Percentiles rank a stretch among this genome's conserved stretches.
phyloP scores from a whole-genome alignment of 2,797 vertebrate species.

The Sus cebifrons region DNA sequence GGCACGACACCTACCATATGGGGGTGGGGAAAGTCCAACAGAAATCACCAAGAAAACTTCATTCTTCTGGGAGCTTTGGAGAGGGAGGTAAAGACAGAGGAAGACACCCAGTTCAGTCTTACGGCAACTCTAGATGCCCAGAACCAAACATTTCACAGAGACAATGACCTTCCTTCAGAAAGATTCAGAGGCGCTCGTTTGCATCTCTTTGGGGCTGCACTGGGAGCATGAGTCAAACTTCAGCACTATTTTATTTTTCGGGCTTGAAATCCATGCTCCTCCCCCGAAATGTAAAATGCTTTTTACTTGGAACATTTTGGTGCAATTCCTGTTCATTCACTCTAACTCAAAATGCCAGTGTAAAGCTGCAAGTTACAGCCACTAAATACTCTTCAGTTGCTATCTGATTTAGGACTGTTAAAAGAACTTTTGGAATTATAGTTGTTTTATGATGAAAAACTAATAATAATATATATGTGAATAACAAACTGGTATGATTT shows the following conservation, averaged over 20 bases:
- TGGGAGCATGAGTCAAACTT: slow-evolving; percentile 1
- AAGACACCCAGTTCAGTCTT: not conserved
- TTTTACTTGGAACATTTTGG: not conserved
- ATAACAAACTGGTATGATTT: not conserved
- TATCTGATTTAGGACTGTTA: slow-evolving; percentile 3
- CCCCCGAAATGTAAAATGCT: slow-evolving; percentile 14
- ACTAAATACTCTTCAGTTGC: slow-evolving; percentile 32
- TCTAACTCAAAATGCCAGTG: slow-evolving; percentile 30
- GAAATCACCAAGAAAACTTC: not conserved
- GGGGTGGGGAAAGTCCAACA: too few relatives aligned
- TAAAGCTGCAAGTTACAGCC: not conserved
- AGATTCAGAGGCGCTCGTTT: not conserved
- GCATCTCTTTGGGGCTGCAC: not conserved
- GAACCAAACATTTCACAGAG: not conserved
- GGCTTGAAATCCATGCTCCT: not conserved
- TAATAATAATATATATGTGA: not conserved
- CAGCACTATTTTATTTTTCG: not conserved
- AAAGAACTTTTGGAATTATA: slow-evolving; percentile 38
- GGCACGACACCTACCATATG: fast-evolving
- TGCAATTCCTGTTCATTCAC: not conserved
- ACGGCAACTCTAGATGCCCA: not conserved
- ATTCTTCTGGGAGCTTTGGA: fast-evolving
- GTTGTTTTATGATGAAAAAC: slow-evolving; percentile 54
- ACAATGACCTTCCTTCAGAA: not conserved
- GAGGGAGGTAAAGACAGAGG: not conserved